Evolutionary conservation across 2,113 vertebrate species (phyloP), one percentile per base, ranked within the genome.

Genomic region (Chionodraco myersi): DNA sequence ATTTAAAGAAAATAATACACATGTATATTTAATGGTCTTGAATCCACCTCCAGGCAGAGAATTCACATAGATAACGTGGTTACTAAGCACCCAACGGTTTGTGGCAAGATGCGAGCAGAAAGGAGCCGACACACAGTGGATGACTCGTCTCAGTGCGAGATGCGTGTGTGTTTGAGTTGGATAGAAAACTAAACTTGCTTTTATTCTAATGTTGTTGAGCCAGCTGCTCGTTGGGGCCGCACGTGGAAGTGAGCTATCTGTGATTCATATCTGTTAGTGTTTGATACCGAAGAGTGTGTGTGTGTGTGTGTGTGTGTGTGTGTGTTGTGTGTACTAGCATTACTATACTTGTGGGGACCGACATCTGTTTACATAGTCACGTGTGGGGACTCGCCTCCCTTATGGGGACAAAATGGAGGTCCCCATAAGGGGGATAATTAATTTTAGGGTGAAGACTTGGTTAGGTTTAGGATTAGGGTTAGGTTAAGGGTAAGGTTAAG

Each of bases 261-360:
- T 57, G 58, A 83, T 79, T 86, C 76, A 54, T 80, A 73, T 72
- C 52, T 71, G 10, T 47, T n/a, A 53, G 44, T 7, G 67, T 74
- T 63, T 80, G 76, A 77, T 79, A 73, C 65, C 30, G 4, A 30
- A 30, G 30, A 0, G 30, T 34, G 66, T 65, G 49, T 52, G 21
- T 21, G 63, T 7, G 62, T 64, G 74, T 65, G 66, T 30, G 34
- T 21, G 36, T 21, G 63, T 7, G 62, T 64, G 74, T 65, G 21
- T 21, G 66, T 21, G 21, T 21, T 65, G 21, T 21, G 66, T 21
- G 21, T 21, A 21, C 21, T 21, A 21, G 21, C 21, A 21, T 21
- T 21, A 21, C 21, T 21, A 21, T 21, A 21, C 21, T 21, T 21
- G 21, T 21, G 21, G 21, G 21, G 21, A 21, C 21, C 21, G 1